A percentile compares a stretch with the other conserved stretches of the same genome.
Evolutionary conservation across 2,797 vertebrate genomes (phyloP).

Genomic region (Enteromius argenteus): DNA sequence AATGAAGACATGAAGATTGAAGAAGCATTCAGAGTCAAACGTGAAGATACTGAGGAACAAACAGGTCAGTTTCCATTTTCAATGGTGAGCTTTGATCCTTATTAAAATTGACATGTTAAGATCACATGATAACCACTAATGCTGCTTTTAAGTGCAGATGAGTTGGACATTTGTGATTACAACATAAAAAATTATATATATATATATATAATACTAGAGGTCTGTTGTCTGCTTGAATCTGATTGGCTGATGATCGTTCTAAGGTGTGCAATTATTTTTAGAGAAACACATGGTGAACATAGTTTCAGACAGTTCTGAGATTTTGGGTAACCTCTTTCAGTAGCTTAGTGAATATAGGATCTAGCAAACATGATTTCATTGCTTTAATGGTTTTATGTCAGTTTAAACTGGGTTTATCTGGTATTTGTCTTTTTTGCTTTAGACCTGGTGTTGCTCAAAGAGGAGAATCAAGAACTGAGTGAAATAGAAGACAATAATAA

Average conservation of each 20-base stretch:
- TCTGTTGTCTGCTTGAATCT: too few relatives aligned
- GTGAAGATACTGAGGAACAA: neutral
- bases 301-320: neutral
- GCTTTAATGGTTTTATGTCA: too few relatives aligned
- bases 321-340: neutral
- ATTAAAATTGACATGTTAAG: neutral
- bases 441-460: neutral
- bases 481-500: neutral
- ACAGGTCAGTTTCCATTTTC: neutral
- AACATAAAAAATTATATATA: too few relatives aligned
- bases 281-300: too few relatives aligned
- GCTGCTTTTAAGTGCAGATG: neutral
- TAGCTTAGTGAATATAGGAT: neutral
- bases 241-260: too few relatives aligned
- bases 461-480: neutral
- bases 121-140: neutral
- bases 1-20: neutral
- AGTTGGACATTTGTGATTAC: too few relatives aligned
- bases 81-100: neutral
- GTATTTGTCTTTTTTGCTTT: neutral
- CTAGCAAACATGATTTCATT: neutral
- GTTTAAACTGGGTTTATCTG: neutral
- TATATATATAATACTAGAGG: too few relatives aligned
- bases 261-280: too few relatives aligned
- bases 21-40: neutral